Base-by-base conservation (phyloP, 2,888 invertebrate species). In the Mimas tiliae region DNA sequence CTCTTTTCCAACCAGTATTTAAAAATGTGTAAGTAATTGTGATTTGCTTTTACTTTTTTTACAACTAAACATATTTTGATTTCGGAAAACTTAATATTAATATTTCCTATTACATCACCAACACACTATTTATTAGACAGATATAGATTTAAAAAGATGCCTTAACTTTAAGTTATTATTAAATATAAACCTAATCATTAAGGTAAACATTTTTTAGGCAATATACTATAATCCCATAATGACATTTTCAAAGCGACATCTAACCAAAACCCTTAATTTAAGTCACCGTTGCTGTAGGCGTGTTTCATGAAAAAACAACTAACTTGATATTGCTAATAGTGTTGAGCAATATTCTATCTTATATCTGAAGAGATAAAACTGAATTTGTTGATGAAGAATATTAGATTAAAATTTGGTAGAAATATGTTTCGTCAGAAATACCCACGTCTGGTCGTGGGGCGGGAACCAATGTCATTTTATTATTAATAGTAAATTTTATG, bases 251-350 rank as follows among this genome's bases (percentile, higher is more conserved):
- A 73, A 81, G 80, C 85, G 88, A 88, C 88, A 88, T 87, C 80
- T 83, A 88, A 85, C 75, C 81, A 71, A 82, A 88, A 77, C 80
- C 80, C 72, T 80, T 84, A 84, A 88, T 89, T 88, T 86, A 74
- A 62, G 52, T 73, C 74, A 77, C 76, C 76, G 75, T 76, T 72
- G 77, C 77, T 80, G 78, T 69, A 70, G 87, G 88, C 87, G 86
- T 80, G 68, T 73, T 69, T 70, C 69, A 72, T 76, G 78, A 78
- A 83, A 85, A 58, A 58, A 58, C 19, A 58, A 42, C 19, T n/a
- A 14, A 55, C 19, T 16, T 58, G n/a, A 19, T 19, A 19, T 19
- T 19, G 16, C 19, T 6, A 38, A 42, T 42, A 1, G 16, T 52
- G 38, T 11, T 12, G 12, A 58, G 0, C 12, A 0, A 63, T n/a